Conservation (phyloP, 2,888 invertebrate species). For the Melitaea athalia region DNA sequence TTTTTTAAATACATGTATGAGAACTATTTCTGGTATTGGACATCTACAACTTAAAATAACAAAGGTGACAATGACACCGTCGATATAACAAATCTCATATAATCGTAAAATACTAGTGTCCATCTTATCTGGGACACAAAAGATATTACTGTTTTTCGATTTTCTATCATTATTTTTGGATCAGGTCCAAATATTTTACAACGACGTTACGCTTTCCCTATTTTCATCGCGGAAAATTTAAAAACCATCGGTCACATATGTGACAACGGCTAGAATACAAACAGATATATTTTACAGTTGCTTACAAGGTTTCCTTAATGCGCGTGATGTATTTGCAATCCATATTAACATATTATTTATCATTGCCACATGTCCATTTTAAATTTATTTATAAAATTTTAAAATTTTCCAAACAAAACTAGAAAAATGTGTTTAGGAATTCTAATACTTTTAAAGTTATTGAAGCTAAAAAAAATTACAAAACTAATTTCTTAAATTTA, state of each 20-base stretch:
- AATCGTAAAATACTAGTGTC: slow-evolving; percentile 3
- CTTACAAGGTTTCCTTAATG: slow-evolving; percentile 65
- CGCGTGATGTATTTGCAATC: slow-evolving; percentile 11
- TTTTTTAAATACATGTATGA: too few species aligned
- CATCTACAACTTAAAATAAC: too few species aligned
- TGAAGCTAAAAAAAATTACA: not conserved
- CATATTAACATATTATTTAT: slow-evolving; percentile 14
- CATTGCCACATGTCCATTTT: not conserved
- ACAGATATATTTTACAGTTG: slow-evolving; percentile 78
- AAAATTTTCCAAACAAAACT: not conserved
- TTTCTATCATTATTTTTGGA: slow-evolving; percentile 78
- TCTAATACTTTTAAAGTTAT: not conserved
- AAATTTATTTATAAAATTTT: not conserved
- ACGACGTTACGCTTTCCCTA: slow-evolving; percentile 79
- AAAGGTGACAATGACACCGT: too few species aligned
- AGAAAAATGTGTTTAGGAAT: not conserved
- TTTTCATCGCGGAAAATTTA: slow-evolving; percentile 81
- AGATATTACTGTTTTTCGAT: slow-evolving; percentile 61
- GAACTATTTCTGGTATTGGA: too few species aligned
- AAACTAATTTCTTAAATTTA: too few species aligned
- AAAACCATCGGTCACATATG: slow-evolving; percentile 80
- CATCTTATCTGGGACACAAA: slow-evolving; percentile 44
- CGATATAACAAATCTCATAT: not conserved
- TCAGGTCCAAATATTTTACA: slow-evolving; percentile 72
- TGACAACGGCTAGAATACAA: slow-evolving; percentile 79